Base-by-base conservation (phyloP, 2,797 vertebrate species). In the Gastrophryne carolinensis region DNA sequence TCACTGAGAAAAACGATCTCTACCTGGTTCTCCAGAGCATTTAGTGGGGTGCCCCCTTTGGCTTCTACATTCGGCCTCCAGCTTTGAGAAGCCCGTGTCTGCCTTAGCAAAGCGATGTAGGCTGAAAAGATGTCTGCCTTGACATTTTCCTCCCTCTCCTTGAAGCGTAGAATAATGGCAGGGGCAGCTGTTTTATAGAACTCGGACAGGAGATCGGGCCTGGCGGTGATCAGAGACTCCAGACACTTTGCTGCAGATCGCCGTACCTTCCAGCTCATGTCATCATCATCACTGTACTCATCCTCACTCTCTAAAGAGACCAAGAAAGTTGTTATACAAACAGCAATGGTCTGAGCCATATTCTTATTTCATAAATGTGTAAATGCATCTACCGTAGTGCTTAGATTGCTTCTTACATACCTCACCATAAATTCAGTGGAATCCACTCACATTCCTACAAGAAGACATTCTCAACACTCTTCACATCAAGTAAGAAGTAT, bases 181-280 rank as follows among this genome's bases (percentile, higher is more conserved):
- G 95, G 95, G 0, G 92, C 93, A 41, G 96, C 83, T 0, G 90
- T 92, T 60, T 84, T 82, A 84, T 95, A 96, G 81, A 98, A 92
- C 37, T 94, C 92, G 17, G 90, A 84, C 11, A 98, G 87, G 54
- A 98, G 89, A 63, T 98, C 95, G 0, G 90, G 88, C 47, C 96
- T 86, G 0, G 90, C 93, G 82, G 84, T 82, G 66, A 98, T 88
- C 50, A 98, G 19, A 0, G 95, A 94, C 27, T 96, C 93, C 84
- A 96, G 80, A 79, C 96, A 98, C 85, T 96, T 98, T 12, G 95
- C 92, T 0, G 95, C 93, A 0, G 95, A 91, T 72, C 96, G 92
- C 0, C 97, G 93, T 15, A 98, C 97, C 76, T 98, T 98, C 97
- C 97, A 98, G 86, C 96, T 98, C 93, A 97, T 92, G 0, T 98